Base-by-base conservation (phyloP, 2,113 vertebrate genomes). In the Mystacornis crossleyi region DNA sequence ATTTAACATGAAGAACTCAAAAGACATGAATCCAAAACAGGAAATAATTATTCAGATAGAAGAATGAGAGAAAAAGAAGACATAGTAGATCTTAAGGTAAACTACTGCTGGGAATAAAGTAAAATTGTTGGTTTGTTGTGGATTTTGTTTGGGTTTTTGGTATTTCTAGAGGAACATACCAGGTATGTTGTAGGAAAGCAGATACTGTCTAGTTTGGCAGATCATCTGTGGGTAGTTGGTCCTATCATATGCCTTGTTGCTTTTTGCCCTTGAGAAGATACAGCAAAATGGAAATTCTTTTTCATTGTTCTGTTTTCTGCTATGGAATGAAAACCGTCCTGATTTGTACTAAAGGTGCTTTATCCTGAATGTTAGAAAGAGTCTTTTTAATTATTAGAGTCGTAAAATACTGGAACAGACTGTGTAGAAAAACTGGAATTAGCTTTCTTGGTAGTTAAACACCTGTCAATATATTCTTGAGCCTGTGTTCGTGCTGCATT, bases 401-500 rank as follows among this genome's bases (percentile, higher is more conserved):
- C 28, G 33, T 83, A 69, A 90, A 87, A 54, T 9, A 29, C 15
- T 43, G 42, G 9, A 79, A 45, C 26, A 31, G 14, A 25, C 51
- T 42, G 36, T 8, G 18, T 81, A 36, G 31, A 53, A 54, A 82
- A 75, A 17, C 20, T 51, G 14, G 20, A 67, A 40, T 74, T 25
- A 4, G 20, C 42, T 78, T 83, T 73, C 33, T 73, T 50, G 29
- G 9, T 66, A 65, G 40, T 65, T 91, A 50, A 73, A 42, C 31
- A 42, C 14, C 2, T 70, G 25, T 19, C 18, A 47, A 1, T 48
- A 14, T 85, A 36, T 64, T 93, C 24, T 50, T 47, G 33, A 89
- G 20, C 24, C 29, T 38, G 12, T 2, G 1, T 70, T 89, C 1
- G 0, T 62, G 9, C 42, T 71, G 42, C 8, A 2, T 62, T 78